These are phyloP conservation scores for Dissostichus mawsoni DNA, from an alignment of 2,113 vertebrate species.

Conservation along the genomic window DNA sequence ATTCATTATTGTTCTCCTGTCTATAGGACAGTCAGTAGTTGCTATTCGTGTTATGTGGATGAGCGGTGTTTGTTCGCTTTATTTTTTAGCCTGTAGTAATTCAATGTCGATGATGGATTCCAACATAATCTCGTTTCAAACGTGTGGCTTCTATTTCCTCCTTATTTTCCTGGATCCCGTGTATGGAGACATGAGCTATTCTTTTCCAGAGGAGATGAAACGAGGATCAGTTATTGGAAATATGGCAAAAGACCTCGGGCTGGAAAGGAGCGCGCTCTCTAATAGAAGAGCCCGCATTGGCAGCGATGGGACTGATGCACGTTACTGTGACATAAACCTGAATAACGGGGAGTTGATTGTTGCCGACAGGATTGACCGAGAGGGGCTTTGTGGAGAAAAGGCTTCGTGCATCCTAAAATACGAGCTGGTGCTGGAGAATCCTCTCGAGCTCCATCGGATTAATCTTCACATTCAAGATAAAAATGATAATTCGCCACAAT, in stretches of 20 bases:
- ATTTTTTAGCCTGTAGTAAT: neutral
- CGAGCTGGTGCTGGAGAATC: no score
- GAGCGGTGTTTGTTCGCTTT: neutral
- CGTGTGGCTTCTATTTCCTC: neutral
- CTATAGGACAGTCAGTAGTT: neutral
- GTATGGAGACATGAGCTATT: constrained; percentile 79
- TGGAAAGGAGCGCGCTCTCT: constrained; percentile 65
- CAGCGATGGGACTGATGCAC: constrained; percentile 54
- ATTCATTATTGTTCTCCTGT: neutral
- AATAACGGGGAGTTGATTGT: no score
- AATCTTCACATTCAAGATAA: constrained; percentile 81
- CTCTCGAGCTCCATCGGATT: constrained; percentile 44
- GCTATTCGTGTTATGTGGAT: neutral
- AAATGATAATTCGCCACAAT: constrained; percentile 84
- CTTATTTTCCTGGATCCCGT: neutral
- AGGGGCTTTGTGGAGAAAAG: no score
- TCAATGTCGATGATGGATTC: neutral
- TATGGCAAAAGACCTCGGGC: constrained; percentile 82
- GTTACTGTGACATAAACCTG: constrained; percentile 73
- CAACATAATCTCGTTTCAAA: neutral
- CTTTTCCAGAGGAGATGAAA: constrained; percentile 83
- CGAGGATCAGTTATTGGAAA: constrained; percentile 81
- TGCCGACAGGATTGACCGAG: no score
- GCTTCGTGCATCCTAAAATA: no score
- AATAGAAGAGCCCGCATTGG: constrained; percentile 69